Conservation (phyloP, 2,888 invertebrate species). For the Dyspetes luteomarginatus region DNA sequence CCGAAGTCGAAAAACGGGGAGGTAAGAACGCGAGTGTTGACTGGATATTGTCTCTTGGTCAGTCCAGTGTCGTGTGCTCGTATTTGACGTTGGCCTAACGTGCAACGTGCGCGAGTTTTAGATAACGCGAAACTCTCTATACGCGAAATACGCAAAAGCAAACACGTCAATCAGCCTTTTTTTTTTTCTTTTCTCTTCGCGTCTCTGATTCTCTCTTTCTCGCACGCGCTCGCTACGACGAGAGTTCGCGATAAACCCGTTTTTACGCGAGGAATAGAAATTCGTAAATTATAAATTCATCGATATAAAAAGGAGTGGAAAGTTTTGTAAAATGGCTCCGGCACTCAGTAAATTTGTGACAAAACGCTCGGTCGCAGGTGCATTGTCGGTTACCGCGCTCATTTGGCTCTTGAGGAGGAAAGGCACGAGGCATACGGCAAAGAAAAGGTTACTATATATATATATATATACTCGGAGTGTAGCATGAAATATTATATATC, state of each 20-base stretch:
- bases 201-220: neutral
- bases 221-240: constrained; percentile 18
- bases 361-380: constrained; percentile 87
- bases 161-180: too few relatives aligned
- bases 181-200: too few relatives aligned
- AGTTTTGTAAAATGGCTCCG: constrained; percentile 87
- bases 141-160: too few relatives aligned
- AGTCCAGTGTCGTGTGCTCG: constrained; percentile 8
- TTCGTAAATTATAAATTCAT: neutral
- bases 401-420: constrained; percentile 77
- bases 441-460: constrained; percentile 62
- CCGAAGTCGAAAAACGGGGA: constrained; percentile 23
- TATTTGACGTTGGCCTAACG: neutral
- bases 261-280: neutral
- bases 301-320: neutral
- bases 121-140: neutral
- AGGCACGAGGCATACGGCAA: constrained; percentile 69
- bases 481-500: neutral
- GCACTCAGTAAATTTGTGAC: constrained; percentile 90
- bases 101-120: neutral
- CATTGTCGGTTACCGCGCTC: constrained; percentile 85
- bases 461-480: neutral
- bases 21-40: constrained; percentile 4
- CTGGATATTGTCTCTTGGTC: constrained; percentile 12
- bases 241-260: constrained; percentile 16